These are phyloP conservation scores for Thomomys bottae DNA, from an alignment of 2,113 vertebrate species.

Conservation along the genomic window DNA sequence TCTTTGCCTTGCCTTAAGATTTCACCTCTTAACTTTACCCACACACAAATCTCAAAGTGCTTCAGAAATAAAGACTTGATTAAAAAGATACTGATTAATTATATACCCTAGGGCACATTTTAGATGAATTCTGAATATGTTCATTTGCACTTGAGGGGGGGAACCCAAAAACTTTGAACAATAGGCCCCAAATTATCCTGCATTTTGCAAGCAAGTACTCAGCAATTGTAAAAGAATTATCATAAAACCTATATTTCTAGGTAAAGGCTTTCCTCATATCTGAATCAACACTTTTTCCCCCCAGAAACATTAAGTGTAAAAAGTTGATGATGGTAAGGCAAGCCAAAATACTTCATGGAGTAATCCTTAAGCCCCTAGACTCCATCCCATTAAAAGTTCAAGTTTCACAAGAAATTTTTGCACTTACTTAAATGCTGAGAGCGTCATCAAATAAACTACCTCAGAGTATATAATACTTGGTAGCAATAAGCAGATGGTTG, in stretches of 20 bases:
- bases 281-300: slow-evolving; percentile 57
- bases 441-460: background rate
- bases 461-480: background rate
- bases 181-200: background rate
- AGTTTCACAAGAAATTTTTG: slow-evolving; percentile 44
- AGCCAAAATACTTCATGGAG: background rate
- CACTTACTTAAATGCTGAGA: background rate
- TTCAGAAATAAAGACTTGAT: background rate
- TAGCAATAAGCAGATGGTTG: background rate
- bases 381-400: slow-evolving; percentile 27
- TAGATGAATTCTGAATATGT: background rate
- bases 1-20: background rate
- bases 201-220: slow-evolving; percentile 54
- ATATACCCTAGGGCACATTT: slow-evolving; percentile 42
- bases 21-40: slow-evolving; percentile 36
- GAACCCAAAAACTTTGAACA: background rate
- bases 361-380: background rate
- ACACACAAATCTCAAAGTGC: slow-evolving; percentile 5
- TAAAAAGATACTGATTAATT: slow-evolving; percentile 51
- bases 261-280: slow-evolving; percentile 52
- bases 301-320: background rate
- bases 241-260: slow-evolving; percentile 24
- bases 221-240: slow-evolving; percentile 38
- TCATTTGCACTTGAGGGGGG: slow-evolving; percentile 1
- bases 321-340: background rate